These are phyloP conservation scores for Mormyrus lacerda DNA, from an alignment of 2,113 vertebrate genomes.

Conservation along the genomic window DNA sequence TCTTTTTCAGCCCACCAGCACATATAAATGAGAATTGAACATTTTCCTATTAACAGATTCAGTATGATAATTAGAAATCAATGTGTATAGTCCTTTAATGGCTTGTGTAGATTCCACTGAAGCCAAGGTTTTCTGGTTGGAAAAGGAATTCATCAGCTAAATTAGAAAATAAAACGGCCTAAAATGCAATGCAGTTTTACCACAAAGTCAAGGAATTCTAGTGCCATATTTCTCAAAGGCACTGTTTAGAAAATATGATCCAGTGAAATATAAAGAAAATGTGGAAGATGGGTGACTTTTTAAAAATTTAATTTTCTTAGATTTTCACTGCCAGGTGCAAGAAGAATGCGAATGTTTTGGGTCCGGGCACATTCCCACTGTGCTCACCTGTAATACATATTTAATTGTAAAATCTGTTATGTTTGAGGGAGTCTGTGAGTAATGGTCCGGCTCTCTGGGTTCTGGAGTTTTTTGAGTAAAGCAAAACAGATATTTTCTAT, in stretches of 20 bases:
- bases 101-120: not conserved
- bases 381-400: not conserved
- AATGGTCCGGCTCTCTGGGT: not conserved
- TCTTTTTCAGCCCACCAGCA: not conserved
- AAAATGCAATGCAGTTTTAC: not conserved
- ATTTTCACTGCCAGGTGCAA: not conserved
- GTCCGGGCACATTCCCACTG: not conserved
- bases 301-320: not conserved
- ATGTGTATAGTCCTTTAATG: not conserved
- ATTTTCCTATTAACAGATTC: not conserved
- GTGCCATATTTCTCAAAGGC: not conserved
- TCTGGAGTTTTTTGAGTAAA: not conserved
- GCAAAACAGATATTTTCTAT: not conserved
- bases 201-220: conserved; percentile 3
- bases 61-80: not conserved
- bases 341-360: not conserved
- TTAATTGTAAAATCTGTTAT: not conserved
- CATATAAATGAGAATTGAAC: conserved; percentile 7
- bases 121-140: not conserved
- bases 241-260: not conserved
- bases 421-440: not conserved
- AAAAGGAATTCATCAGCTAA: not conserved
- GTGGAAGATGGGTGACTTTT: not conserved
- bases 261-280: not conserved
- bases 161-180: not conserved